Base-by-base conservation (phyloP, 2,888 invertebrate species). In the Scaptodrosophila latifasciaeformis region DNA sequence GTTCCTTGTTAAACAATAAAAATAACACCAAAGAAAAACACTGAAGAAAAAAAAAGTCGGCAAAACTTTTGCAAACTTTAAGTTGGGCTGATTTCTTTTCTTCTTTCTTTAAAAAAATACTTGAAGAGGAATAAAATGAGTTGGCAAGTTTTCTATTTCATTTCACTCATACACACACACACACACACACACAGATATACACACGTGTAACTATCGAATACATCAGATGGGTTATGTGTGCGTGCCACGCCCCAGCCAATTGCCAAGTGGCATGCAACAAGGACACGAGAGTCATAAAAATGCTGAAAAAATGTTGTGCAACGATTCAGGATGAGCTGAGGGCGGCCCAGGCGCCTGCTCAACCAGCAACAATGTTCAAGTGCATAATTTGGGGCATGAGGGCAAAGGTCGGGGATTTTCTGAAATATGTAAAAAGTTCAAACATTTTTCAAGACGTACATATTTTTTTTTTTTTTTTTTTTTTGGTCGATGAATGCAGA, bases 271-370 rank as follows among this genome's bases (percentile, higher is more conserved):
- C 62, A 42, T 59, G 62, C 57, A 67, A 64, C 74, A 75, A 77
- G 77, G 77, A 75, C 77, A 70, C 62, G 43, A 64, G 58, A 50
- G 77, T 60, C 74, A 68, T 74, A 74, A 77, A 74, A 74, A 67
- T 76, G 69, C 71, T 72, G 57, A 30, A 24, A 24, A 24, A 39
- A 39, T 24, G 29, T n/a, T n/a, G 44, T 24, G 12, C 12, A 37
- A 39, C 21, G 35, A 27, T 27, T 27, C 9, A 39, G 9, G 39
- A 39, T 17, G 18, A 39, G 18, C 46, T 53, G 63, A 45, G 34
- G 59, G 54, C 54, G 10, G 49, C 34, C 49, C 46, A 58, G 37
- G 46, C 29, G 21, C n/a, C 19, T 17, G 15, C 35, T 9, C 9
- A 65, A 59, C 27, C 49, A 50, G 40, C 49, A 47, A 49, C 49